phyloP scores from a whole-genome alignment of 2,113 vertebrate genomes.

The Geothlypis trichas region DNA sequence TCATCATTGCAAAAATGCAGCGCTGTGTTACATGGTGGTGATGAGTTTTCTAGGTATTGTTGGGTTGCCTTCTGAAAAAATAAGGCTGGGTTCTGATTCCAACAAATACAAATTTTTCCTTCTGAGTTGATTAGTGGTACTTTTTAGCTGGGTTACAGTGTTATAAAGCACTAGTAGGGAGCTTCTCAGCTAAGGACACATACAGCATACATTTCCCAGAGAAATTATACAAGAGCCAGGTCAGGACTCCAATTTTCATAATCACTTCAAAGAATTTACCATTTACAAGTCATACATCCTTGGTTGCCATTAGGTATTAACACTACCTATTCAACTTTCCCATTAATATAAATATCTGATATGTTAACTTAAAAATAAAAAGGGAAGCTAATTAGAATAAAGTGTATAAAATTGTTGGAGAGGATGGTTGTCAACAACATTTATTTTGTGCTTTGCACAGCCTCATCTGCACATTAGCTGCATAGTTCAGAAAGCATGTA shows the following conservation, averaged over 20 bases:
- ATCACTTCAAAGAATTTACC: background rate
- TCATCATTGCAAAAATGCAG: background rate
- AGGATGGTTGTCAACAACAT: background rate
- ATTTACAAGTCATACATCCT: background rate
- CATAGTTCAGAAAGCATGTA: background rate
- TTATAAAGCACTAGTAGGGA: background rate
- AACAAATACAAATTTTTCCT: background rate
- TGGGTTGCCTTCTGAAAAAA: background rate
- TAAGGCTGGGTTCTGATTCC: background rate
- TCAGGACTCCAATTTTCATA: background rate
- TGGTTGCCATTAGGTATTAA: background rate
- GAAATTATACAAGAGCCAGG: background rate
- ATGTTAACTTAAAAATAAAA: background rate
- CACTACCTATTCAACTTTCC: background rate
- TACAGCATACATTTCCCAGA: background rate
- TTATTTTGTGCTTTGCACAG: background rate
- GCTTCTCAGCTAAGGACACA: background rate
- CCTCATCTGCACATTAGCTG: constrained; percentile 10
- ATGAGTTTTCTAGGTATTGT: background rate
- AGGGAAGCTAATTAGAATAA: background rate
- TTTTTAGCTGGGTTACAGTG: background rate
- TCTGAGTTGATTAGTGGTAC: background rate
- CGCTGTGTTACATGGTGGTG: fast-evolving
- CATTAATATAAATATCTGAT: background rate
- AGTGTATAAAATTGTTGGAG: background rate